Percentiles rank a stretch among this genome's conserved stretches.
Conservation (phyloP, 2,113 vertebrate genomes). For the Bostrychus sinensis region DNA sequence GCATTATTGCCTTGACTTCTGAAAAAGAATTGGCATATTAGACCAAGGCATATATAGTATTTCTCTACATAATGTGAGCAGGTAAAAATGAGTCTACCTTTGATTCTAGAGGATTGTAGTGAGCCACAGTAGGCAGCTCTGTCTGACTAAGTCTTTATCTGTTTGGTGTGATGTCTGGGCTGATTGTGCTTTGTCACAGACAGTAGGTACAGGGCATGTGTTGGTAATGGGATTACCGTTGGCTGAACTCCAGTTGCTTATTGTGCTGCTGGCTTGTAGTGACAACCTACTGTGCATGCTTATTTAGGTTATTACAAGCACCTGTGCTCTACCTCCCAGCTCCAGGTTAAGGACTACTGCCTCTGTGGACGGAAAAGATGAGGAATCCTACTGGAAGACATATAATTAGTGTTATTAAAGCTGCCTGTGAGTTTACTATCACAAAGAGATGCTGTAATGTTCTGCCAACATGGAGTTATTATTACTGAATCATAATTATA, state of each 20-base stretch:
- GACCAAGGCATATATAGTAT: too few species aligned
- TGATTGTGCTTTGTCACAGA: not conserved
- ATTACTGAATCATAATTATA: not conserved
- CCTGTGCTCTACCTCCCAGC: not conserved
- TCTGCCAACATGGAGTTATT: not conserved
- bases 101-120: too few species aligned
- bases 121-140: too few species aligned
- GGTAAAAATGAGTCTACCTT: too few species aligned
- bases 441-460: not conserved
- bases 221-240: conserved; percentile 2
- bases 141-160: not conserved
- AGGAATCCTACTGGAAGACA: not conserved
- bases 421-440: not conserved
- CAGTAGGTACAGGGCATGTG: not conserved
- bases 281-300: not conserved
- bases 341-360: not conserved
- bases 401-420: not conserved
- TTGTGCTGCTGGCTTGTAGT: not conserved
- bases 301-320: not conserved
- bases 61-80: too few species aligned
- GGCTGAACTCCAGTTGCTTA: conserved; percentile 1
- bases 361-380: not conserved
- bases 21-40: too few species aligned
- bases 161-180: not conserved
- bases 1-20: too few species aligned